Evolutionary conservation across 2,797 vertebrate species (phyloP).

Genomic region (Agapornis canus): DNA sequence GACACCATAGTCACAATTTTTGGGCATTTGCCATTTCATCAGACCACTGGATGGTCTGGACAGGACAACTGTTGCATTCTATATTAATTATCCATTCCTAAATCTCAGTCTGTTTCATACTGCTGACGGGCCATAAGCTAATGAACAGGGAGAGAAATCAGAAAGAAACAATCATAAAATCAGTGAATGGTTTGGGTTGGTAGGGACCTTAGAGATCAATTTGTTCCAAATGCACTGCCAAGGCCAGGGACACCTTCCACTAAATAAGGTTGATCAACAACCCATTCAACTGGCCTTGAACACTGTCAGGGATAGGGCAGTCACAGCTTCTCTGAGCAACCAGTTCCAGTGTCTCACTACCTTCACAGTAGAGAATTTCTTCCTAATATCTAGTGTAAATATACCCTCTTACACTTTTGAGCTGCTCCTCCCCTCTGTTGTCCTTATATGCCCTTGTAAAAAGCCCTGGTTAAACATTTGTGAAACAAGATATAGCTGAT

Average conservation of each 20-base stretch:
- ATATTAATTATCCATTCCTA: neutral
- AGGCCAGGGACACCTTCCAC: neutral
- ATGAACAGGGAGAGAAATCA: neutral
- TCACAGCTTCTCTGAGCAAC: neutral
- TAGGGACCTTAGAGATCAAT: neutral
- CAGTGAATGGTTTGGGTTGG: neutral
- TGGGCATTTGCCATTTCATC: neutral
- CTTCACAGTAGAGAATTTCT: neutral
- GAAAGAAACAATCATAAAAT: neutral
- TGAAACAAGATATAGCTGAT: neutral
- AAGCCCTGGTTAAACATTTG: neutral
- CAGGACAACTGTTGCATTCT: neutral
- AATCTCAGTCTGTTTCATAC: neutral
- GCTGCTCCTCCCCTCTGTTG: rapidly evolving
- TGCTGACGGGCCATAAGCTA: neutral
- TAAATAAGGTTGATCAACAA: neutral
- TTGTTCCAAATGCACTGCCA: neutral
- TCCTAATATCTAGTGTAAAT: neutral
- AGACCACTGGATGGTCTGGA: neutral
- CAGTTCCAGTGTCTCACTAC: neutral
- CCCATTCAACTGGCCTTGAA: neutral
- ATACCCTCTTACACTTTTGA: neutral
- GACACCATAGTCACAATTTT: neutral
- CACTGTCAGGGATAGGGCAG: neutral
- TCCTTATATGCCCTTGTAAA: neutral